Evolutionary conservation across 2,113 vertebrate genomes (phyloP).

Genomic region (Rhinolophus sinicus): DNA sequence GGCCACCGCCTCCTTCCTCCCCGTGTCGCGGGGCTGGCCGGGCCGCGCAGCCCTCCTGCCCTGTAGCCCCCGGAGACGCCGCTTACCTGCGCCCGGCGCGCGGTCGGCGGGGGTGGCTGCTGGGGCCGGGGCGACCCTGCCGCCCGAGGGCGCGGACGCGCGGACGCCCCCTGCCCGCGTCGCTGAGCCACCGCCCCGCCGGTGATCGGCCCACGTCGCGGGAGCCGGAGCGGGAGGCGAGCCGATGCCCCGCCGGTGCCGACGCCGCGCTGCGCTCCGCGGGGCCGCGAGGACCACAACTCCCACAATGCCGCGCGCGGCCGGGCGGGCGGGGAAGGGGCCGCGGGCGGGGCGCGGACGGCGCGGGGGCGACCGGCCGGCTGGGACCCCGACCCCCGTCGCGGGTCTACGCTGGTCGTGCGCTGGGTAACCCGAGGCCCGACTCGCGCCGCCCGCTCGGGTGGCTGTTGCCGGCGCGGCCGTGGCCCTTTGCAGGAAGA

Average conservation of each 20-base stretch:
- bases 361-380: neutral
- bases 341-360: neutral
- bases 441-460: neutral
- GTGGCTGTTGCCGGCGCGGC: neutral
- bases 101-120: neutral
- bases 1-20: neutral
- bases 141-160: constrained; percentile 43
- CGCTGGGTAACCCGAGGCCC: neutral
- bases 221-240: neutral
- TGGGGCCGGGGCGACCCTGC: neutral
- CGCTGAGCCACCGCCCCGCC: constrained; percentile 18
- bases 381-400: neutral
- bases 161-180: constrained; percentile 44
- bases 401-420: rapidly evolving
- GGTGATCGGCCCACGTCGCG: constrained; percentile 28
- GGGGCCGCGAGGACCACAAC: constrained; percentile 64
- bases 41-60: neutral
- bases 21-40: neutral
- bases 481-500: neutral
- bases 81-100: constrained; percentile 59
- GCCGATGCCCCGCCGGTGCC: constrained; percentile 14
- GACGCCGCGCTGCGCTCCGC: constrained; percentile 66
- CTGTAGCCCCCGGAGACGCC: neutral
- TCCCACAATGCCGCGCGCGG: constrained; percentile 77
- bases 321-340: neutral